phyloP scores from a whole-genome alignment of 1,140 invertebrate species.

The Pseudomyrmex cubaensis region DNA sequence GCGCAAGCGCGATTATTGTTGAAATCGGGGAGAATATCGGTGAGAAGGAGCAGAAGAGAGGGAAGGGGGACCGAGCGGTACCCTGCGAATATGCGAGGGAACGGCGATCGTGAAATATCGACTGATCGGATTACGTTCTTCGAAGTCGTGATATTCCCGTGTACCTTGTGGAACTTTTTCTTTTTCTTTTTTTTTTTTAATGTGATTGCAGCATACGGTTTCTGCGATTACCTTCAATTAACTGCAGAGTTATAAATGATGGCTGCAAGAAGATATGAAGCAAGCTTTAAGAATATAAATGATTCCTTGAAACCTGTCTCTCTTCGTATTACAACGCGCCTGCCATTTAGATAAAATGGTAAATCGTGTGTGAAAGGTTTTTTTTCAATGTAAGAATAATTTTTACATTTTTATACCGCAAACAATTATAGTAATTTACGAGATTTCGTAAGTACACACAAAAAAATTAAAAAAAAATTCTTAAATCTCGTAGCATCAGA shows the following conservation, averaged over 20 bases:
- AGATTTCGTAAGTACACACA: neutral
- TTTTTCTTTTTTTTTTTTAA: constrained; percentile 10
- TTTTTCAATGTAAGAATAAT: neutral
- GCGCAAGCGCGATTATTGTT: constrained; percentile 75
- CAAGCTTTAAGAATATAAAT: neutral
- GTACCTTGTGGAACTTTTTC: neutral
- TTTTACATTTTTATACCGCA: neutral
- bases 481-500: neutral
- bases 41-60: neutral
- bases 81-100: constrained; percentile 16
- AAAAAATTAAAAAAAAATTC: neutral
- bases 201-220: constrained; percentile 14
- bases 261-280: constrained; percentile 13
- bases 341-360: neutral
- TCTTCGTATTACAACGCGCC: neutral
- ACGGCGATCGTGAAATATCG: constrained; percentile 69
- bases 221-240: constrained; percentile 42
- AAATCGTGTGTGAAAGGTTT: no score
- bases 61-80: neutral
- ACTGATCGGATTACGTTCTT: constrained; percentile 62
- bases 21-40: constrained; percentile 68
- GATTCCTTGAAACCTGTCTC: neutral
- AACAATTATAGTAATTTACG: neutral
- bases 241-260: constrained; percentile 30
- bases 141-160: constrained; percentile 16